Evolutionary conservation across 2,888 invertebrate genomes (phyloP).

Genomic region (Machimus atricapillus): DNA sequence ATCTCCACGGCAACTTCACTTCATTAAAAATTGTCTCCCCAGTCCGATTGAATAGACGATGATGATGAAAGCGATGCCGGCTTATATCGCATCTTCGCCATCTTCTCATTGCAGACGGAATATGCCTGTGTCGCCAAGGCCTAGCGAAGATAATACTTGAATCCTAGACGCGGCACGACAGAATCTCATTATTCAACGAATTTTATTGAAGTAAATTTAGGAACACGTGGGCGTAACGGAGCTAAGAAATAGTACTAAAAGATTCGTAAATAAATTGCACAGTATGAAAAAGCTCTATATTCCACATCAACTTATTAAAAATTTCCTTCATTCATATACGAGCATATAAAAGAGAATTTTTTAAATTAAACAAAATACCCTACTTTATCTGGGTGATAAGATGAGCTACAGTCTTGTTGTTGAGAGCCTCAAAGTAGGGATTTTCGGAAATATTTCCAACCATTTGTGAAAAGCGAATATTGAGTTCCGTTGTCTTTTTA

Average conservation of each 20-base stretch:
- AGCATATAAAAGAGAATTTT: no score
- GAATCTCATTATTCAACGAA: background rate
- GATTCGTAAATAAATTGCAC: background rate
- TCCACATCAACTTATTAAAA: background rate
- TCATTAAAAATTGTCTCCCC: background rate
- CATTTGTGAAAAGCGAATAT: no score
- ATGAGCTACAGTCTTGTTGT: no score
- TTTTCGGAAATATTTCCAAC: no score
- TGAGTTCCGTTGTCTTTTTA: no score
- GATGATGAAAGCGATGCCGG: background rate
- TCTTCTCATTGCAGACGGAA: background rate
- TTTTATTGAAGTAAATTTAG: background rate
- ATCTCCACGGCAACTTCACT: background rate
- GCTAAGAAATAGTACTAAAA: background rate
- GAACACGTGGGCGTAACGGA: background rate
- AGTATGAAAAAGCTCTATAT: background rate
- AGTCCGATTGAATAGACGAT: background rate
- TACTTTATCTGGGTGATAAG: no score
- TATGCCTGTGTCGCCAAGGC: background rate
- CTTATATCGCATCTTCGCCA: background rate
- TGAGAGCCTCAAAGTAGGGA: no score
- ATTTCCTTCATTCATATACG: no score
- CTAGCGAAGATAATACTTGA: background rate
- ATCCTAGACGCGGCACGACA: background rate
- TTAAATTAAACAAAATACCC: no score